A percentile compares a stretch with the other conserved stretches of the same genome.
Evolutionary conservation across 35 echinoderm and acorn worm species (phyloP).

Genomic region (Ophioderma brevispina): DNA sequence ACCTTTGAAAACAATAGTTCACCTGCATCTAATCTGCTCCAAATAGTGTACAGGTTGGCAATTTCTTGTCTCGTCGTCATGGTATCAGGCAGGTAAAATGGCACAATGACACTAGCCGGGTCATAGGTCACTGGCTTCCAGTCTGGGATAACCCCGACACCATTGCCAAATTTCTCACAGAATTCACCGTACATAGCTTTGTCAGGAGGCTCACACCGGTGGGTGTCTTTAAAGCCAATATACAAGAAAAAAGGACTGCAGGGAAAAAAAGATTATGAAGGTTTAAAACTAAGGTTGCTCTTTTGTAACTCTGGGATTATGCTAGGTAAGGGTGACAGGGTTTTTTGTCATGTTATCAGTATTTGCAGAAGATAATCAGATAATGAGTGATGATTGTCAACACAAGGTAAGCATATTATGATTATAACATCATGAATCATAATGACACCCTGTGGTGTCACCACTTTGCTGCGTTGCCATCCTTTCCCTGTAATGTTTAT

Average conservation of each 20-base stretch:
- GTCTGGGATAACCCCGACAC: slow-evolving; percentile 51
- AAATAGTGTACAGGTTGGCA: slow-evolving; percentile 64
- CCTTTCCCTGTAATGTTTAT: too few relatives aligned
- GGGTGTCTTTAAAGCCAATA: slow-evolving; percentile 53
- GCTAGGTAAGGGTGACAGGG: too few relatives aligned
- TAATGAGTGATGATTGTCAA: too few relatives aligned
- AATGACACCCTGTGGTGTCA: too few relatives aligned
- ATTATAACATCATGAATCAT: too few relatives aligned
- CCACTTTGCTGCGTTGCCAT: too few relatives aligned
- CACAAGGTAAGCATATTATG: too few relatives aligned
- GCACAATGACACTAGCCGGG: slow-evolving; percentile 28
- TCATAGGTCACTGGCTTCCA: slow-evolving; percentile 34
- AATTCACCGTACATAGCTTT: slow-evolving; percentile 26
- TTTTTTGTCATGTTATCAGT: too few relatives aligned
- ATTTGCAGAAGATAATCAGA: too few relatives aligned
- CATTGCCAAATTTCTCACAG: slow-evolving; percentile 42
- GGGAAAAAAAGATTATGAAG: background rate
- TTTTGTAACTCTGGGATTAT: too few relatives aligned
- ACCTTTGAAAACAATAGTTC: too few relatives aligned
- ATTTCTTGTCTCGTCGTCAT: slow-evolving; percentile 44
- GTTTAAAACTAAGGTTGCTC: too few relatives aligned
- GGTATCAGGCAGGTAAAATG: slow-evolving; percentile 41
- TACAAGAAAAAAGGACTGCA: slow-evolving; percentile 41
- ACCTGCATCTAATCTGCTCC: slow-evolving; percentile 84
- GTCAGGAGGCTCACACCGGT: background rate